Base-by-base conservation (phyloP, 1,140 invertebrate genomes). In the Drosophila guanche region DNA sequence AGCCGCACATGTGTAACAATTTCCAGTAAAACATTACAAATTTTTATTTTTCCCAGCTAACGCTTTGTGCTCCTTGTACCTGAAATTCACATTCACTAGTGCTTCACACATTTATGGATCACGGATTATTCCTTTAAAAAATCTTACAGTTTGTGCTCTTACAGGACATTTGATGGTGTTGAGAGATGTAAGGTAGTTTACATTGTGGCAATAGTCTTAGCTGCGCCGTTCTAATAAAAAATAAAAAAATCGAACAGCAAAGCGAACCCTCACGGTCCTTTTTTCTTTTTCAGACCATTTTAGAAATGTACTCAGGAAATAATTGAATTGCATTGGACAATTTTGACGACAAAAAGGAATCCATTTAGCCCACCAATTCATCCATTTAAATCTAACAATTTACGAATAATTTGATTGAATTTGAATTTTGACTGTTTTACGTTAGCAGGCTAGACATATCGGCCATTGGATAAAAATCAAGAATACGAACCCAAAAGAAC, bases 1-100 rank as follows among this genome's bases (percentile, higher is more conserved):
- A 83, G 79, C 81, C 84, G 80, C 80, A 83, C 79, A 88, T 73
- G 79, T 88, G 83, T 88, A 83, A 88, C 88, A 88, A 88, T 89
- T 88, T 58, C 54, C 53, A 56, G 58, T 68, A 71, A 3, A 37
- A 33, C 73, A 67, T 62, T 59, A 67, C 47, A 55, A 75, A 72
- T 85, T 77, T 76, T 50, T 67, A 59, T 25, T 54, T 56, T 67
- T 60, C 50, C 42, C 73, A 62, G 46, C 56, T 10, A 4, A 10
- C 25, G 25, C 5, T 12, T 1, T 29, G 29, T 3, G 29, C 16
- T 20, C 16, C 16, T 20, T 33, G 29, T 23, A 22, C 57, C 56
- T 52, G 41, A 65, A 74, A 63, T 68, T 70, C 23, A 51, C 62
- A 54, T 61, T 61, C 68, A 78, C 75, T 88, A 79, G 67, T 88